Evolutionary conservation across 2,113 vertebrate species (phyloP), one percentile per base, ranked within the genome.

Genomic region (Alethe diademata): DNA sequence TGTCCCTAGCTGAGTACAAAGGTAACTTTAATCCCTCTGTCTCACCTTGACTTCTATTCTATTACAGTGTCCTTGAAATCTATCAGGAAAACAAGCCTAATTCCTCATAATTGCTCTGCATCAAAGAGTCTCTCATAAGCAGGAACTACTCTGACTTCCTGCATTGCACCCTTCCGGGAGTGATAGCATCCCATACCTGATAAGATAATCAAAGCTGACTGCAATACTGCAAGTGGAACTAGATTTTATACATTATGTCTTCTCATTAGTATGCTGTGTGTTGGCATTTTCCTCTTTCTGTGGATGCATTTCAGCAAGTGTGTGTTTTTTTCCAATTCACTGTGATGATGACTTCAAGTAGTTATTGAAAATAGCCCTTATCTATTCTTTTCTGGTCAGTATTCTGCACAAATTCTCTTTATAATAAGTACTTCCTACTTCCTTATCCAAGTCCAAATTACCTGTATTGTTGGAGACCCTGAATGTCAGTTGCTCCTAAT

Each of bases 341-440:
- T 70, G 71, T 80, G 57, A 90, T 62, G 93, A 93, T 42, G 56
- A 85, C 82, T 97, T 96, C 85, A 95, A 89, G 88, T 87, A 81
- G 85, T 84, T 96, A 92, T 43, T 92, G 85, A 94, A 94, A 97
- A 95, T 91, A 93, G 70, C 48, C 70, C 66, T 92, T 90, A 78
- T 29, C 89, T 78, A 76, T 79, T 94, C 70, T 64, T 81, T 93
- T 87, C 91, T 95, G 91, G 94, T 85, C 91, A 93, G 78, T 92
- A 95, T 78, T 82, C 92, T 92, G 84, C 73, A 94, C 75, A 94
- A 85, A 69, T 95, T 92, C 86, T 87, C 88, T 66, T 91, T 95
- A 88, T 97, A 96, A 92, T 95, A 96, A 89, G 91, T 93, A 92
- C 69, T 94, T 95, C 86, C 78, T 94, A 91, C 76, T 92, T 85